These are phyloP conservation scores for Drosophila mayri DNA, from an alignment of 1,140 invertebrate genomes.

Conservation along the genomic window DNA sequence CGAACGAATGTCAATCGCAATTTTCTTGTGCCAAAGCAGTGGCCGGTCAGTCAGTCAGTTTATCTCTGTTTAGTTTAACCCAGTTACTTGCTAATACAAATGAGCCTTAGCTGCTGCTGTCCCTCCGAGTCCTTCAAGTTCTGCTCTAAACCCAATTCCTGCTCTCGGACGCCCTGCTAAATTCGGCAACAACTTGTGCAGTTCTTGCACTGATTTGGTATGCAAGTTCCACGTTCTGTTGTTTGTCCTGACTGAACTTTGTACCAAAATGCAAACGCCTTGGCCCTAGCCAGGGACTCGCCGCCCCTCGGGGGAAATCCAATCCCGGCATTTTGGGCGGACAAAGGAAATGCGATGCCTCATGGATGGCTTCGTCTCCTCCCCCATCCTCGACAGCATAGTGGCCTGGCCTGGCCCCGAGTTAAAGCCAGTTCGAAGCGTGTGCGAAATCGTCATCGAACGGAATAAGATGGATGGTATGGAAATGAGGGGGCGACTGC, in stretches of 20 bases:
- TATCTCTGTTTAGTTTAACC: conserved; percentile 63
- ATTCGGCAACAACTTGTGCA: conserved; percentile 43
- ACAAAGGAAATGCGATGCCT: conserved; percentile 33
- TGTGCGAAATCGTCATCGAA: conserved; percentile 25
- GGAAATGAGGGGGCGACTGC: conserved; percentile 11
- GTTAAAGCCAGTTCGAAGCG: conserved; percentile 4
- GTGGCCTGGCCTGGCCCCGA: neutral
- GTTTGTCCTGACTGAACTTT: conserved; percentile 58
- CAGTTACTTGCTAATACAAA: conserved; percentile 69
- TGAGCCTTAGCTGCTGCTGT: conserved; percentile 19
- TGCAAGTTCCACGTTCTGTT: conserved; percentile 50
- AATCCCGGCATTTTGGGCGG: conserved; percentile 25
- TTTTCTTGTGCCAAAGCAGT: conserved; percentile 27
- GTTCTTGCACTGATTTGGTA: conserved; percentile 34
- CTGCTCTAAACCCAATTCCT: neutral
- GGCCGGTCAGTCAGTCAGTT: conserved; percentile 26
- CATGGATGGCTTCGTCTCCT: neutral
- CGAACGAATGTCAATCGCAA: conserved; percentile 44
- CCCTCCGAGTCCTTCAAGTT: conserved; percentile 8
- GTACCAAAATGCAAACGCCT: conserved; percentile 50
- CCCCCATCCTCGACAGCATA: neutral
- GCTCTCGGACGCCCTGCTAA: conserved; percentile 18
- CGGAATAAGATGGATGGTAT: conserved; percentile 33
- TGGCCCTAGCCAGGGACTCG: conserved; percentile 23
- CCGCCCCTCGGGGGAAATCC: conserved; percentile 14